Percentiles rank a stretch among this genome's conserved stretches.
Evolutionary conservation across 2,797 vertebrate species (phyloP).

Genomic region (Hyperoplus immaculatus): DNA sequence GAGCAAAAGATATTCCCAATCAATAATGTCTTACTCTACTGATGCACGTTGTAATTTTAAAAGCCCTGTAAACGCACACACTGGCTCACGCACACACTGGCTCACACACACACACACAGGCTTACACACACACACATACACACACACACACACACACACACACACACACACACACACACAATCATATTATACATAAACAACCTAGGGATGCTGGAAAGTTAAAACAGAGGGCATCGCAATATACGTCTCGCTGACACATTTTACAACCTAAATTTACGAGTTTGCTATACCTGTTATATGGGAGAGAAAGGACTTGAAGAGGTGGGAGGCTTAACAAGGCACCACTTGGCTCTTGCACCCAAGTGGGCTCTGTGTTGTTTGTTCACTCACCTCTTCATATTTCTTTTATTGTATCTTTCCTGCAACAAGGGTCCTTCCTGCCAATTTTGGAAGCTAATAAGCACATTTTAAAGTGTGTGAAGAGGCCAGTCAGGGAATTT

Average conservation of each 20-base stretch:
- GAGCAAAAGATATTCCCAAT: constrained; percentile 47
- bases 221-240: constrained; percentile 63
- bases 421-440: constrained; percentile 32
- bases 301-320: constrained; percentile 56
- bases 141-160: constrained; percentile 5
- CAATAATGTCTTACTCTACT: constrained; percentile 46
- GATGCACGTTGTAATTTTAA: constrained; percentile 33
- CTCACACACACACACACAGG: constrained; percentile 20
- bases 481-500: constrained; percentile 32
- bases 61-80: neutral
- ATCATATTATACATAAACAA: constrained; percentile 51
- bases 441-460: constrained; percentile 61
- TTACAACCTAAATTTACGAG: constrained; percentile 69
- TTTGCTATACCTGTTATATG: constrained; percentile 52
- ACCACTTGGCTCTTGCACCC: constrained; percentile 57
- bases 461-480: constrained; percentile 39
- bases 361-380: constrained; percentile 53
- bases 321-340: constrained; percentile 68
- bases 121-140: no score
- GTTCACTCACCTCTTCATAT: constrained; percentile 53
- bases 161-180: constrained; percentile 26
- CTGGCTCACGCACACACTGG: no score
- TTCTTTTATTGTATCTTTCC: constrained; percentile 31
- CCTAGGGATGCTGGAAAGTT: constrained; percentile 48
- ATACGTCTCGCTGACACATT: constrained; percentile 64